Base-by-base conservation (phyloP, 2,113 vertebrate species). In the Lasiurus borealis region DNA sequence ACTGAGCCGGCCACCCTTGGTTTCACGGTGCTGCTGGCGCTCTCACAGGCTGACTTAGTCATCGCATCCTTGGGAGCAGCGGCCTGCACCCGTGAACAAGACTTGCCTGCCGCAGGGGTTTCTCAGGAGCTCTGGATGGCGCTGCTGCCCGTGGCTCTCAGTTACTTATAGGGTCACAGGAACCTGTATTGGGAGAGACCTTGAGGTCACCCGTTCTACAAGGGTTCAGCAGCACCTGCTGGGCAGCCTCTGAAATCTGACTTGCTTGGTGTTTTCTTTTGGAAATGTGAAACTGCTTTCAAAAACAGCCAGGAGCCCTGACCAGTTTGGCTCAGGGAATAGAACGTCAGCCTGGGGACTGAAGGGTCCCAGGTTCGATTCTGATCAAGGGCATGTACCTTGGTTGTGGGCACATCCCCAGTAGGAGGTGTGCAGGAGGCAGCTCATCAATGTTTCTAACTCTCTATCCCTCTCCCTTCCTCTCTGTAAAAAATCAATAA, bases 111-210 rank as follows among this genome's bases (percentile, higher is more conserved):
- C 40, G 64, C 94, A 88, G 94, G 90, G 64, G 91, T 64, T 72
- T 59, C 91, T 54, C 9, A 0, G 54, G 82, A 19, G 73, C 57
- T 40, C 88, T 71, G 88, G 90, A 71, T 46, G 88, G 94, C 81
- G 75, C 76, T n/a, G 13, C 76, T 80, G 69, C 84, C 89, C 93
- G 94, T 88, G 91, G 15, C 48, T 78, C 78, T 85, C 52, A 14
- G 88, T 83, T 91, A 86, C 83, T 88, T 77, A 89, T 80, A 88
- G 94, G 48, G 54, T 91, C 75, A 25, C 52, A 83, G 93, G 48
- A 64, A 52, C 72, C 75, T 14, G 0, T 44, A 2, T 27, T 14
- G 46, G 46, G 34, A 80, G 68, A 69, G 83, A 75, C 83, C 25
- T n/a, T 48, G 54, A 85, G 75, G 92, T 57, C 78, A 31, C n/a